Evolutionary conservation across 2,113 vertebrate genomes (phyloP).

Genomic region (Gracilinanus agilis): DNA sequence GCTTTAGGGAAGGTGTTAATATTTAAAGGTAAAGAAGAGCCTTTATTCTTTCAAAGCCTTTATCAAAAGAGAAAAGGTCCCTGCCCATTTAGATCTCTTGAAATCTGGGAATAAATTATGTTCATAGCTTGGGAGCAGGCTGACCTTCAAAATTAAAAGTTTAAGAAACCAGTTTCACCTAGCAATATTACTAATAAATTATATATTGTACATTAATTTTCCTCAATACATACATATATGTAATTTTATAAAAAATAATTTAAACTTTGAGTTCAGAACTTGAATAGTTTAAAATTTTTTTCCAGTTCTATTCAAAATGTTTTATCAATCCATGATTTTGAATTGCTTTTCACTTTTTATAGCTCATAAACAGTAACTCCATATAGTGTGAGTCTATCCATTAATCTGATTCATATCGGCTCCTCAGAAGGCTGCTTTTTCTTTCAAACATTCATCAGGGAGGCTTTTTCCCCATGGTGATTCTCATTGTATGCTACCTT

Average conservation of each 20-base stretch:
- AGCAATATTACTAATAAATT: no score
- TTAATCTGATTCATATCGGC: conserved; percentile 48
- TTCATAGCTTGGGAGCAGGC: no score
- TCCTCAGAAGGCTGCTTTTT: conserved; percentile 34
- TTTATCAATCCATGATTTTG: conserved; percentile 45
- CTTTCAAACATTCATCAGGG: conserved; percentile 12
- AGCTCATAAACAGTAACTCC: conserved; percentile 5
- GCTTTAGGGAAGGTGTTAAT: no score
- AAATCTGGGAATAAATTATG: no score
- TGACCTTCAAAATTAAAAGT: no score
- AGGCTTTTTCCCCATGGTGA: neutral
- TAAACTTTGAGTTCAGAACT: neutral
- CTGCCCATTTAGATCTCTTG: no score
- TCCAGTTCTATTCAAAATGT: neutral
- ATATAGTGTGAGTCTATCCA: conserved; percentile 23
- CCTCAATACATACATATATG: neutral
- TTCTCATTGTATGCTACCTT: neutral
- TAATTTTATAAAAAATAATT: neutral
- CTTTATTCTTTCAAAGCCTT: no score
- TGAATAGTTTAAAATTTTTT: neutral
- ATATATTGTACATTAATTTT: no score
- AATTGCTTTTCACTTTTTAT: conserved; percentile 38
- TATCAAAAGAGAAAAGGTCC: no score
- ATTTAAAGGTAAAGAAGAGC: no score
- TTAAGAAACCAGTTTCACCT: no score